Evolutionary conservation across 2,888 invertebrate species (phyloP).

Genomic region (Neelides folsomi): DNA sequence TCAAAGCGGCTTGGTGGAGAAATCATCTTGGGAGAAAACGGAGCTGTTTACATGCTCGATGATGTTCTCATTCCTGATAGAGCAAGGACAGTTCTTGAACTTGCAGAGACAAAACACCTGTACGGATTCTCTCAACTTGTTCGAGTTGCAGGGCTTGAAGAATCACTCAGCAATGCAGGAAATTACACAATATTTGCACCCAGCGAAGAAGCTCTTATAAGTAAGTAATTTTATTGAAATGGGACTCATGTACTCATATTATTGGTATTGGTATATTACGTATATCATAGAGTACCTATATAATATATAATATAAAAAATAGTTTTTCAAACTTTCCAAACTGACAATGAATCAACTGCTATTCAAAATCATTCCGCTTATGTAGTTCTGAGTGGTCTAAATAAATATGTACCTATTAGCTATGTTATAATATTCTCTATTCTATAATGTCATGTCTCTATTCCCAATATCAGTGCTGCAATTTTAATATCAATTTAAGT

Average conservation of each 20-base stretch:
- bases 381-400: too few relatives aligned
- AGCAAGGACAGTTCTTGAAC: constrained; percentile 39
- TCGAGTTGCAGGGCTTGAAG: constrained; percentile 39
- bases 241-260: too few relatives aligned
- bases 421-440: not conserved
- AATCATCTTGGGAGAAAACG: constrained; percentile 40
- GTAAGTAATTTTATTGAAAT: constrained; percentile 31
- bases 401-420: too few relatives aligned
- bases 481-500: not conserved
- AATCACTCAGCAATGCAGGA: constrained; percentile 37
- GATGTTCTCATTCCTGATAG: constrained; percentile 41
- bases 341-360: too few relatives aligned
- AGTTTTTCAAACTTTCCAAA: too few relatives aligned
- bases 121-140: constrained; percentile 39
- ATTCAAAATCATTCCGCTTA: too few relatives aligned
- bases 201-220: constrained; percentile 40
- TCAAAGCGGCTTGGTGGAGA: constrained; percentile 37
- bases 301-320: too few relatives aligned
- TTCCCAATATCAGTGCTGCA: not conserved
- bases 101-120: constrained; percentile 38
- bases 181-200: constrained; percentile 42
- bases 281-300: too few relatives aligned
- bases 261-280: too few relatives aligned
- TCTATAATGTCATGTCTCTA: not conserved
- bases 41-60: constrained; percentile 41